These are phyloP conservation scores for Listrodromus nycthemerus DNA, from an alignment of 2,888 invertebrate genomes.

Conservation along the genomic window DNA sequence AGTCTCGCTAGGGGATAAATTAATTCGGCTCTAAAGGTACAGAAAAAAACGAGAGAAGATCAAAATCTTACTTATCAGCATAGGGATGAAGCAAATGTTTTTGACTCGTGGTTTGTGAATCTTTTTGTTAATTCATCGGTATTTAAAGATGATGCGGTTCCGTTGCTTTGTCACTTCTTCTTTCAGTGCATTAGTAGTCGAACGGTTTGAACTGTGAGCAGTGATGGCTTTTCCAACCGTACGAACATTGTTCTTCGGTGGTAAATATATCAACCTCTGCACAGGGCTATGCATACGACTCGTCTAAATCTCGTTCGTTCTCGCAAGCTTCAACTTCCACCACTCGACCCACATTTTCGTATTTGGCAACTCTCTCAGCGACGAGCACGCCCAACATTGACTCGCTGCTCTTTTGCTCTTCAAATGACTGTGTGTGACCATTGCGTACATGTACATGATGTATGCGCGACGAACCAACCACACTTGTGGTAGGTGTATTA, in stretches of 20 bases:
- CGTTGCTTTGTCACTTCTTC: slow-evolving; percentile 15
- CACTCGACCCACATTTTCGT: slow-evolving; percentile 49
- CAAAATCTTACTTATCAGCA: neutral
- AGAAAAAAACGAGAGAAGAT: neutral
- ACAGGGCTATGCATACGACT: neutral
- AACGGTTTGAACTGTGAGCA: neutral
- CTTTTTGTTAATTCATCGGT: slow-evolving; percentile 16
- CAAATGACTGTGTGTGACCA: slow-evolving; percentile 6
- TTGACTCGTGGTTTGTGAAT: slow-evolving; percentile 17
- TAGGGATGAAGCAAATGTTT: neutral
- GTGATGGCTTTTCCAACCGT: slow-evolving; percentile 1
- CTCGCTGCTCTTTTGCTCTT: slow-evolving; percentile 28
- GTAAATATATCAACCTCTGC: neutral
- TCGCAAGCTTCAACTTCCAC: slow-evolving; percentile 28
- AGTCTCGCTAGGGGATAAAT: neutral
- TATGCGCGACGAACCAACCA: slow-evolving; percentile 18
- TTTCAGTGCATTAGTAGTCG: neutral
- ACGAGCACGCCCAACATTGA: slow-evolving; percentile 1
- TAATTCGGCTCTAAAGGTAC: neutral
- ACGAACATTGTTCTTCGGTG: neutral
- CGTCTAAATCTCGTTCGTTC: slow-evolving; percentile 27
- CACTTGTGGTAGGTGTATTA: slow-evolving; percentile 38
- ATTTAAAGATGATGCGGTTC: slow-evolving; percentile 37
- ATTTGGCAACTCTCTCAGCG: slow-evolving; percentile 37
- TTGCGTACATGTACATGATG: neutral